These are phyloP conservation scores for Recurvirostra avosetta DNA, from an alignment of 2,113 vertebrate species.

Conservation along the genomic window DNA sequence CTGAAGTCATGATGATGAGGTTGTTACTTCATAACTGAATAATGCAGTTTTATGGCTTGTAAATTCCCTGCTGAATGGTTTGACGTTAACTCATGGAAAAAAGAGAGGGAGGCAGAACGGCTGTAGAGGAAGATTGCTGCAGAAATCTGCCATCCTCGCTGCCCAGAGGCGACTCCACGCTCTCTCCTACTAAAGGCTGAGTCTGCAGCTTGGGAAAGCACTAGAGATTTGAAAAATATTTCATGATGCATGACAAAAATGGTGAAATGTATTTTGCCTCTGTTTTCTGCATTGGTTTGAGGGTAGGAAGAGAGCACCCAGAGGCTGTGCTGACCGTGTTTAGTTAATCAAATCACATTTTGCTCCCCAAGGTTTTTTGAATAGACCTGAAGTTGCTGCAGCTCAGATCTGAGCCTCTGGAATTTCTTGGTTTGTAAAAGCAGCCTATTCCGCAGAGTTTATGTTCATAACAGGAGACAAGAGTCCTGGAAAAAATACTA, in stretches of 20 bases:
- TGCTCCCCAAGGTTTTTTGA: not conserved
- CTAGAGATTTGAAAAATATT: not conserved
- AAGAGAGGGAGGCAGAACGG: not conserved
- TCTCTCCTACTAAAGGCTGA: not conserved
- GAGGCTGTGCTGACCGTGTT: not conserved
- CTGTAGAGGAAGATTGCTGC: not conserved
- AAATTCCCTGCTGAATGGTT: conserved; percentile 8
- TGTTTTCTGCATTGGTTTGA: not conserved
- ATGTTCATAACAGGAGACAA: not conserved
- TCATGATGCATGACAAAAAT: not conserved
- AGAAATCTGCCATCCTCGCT: not conserved
- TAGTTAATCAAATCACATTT: not conserved
- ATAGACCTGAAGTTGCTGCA: not conserved
- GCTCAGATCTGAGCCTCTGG: not conserved
- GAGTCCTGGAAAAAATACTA: not conserved
- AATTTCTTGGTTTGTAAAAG: not conserved
- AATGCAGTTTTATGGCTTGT: conserved; percentile 26
- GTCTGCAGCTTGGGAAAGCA: not conserved
- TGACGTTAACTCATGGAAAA: not conserved
- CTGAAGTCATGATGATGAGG: conserved; percentile 40
- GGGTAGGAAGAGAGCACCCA: not conserved
- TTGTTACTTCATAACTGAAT: conserved; percentile 51
- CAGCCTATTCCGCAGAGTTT: not conserved
- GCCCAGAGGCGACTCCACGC: not conserved
- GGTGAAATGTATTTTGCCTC: not conserved